Evolutionary conservation across 2,797 vertebrate species (phyloP).

Genomic region (Phataginus tricuspis): DNA sequence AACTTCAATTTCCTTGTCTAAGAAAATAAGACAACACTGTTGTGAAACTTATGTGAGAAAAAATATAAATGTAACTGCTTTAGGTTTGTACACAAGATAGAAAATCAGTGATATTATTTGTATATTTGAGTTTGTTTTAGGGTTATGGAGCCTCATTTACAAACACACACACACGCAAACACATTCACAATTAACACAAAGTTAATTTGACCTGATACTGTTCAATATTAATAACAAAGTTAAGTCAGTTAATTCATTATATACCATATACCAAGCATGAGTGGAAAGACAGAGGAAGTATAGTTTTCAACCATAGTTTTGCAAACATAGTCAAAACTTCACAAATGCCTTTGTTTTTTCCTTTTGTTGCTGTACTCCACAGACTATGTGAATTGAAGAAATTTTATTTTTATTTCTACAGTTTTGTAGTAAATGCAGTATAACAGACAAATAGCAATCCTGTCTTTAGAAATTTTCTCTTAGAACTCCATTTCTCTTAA

Average conservation of each 20-base stretch:
- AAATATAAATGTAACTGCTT: not conserved
- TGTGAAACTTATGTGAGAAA: not conserved
- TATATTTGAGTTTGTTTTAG: not conserved
- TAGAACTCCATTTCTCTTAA: not conserved
- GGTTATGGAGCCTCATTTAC: not conserved
- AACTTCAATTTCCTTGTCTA: not conserved
- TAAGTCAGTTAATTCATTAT: not conserved
- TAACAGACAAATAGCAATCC: not conserved
- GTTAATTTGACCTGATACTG: not conserved
- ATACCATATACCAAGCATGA: not conserved
- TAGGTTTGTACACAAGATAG: not conserved
- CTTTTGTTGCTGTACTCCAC: not conserved
- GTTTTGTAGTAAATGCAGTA: not conserved
- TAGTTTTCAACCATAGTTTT: not conserved
- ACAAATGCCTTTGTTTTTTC: not conserved
- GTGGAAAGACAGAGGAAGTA: not conserved
- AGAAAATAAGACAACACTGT: not conserved
- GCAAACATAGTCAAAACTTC: not conserved
- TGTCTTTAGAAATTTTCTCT: conserved; percentile 3
- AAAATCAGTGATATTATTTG: not conserved
- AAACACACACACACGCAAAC: not conserved
- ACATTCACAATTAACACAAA: not conserved
- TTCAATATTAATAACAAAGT: not conserved
- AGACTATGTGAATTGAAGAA: conserved; percentile 7
- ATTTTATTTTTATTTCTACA: conserved; percentile 41